These are phyloP conservation scores for Omphaloscelis lunosa DNA, from an alignment of 2,888 invertebrate genomes.

Conservation along the genomic window DNA sequence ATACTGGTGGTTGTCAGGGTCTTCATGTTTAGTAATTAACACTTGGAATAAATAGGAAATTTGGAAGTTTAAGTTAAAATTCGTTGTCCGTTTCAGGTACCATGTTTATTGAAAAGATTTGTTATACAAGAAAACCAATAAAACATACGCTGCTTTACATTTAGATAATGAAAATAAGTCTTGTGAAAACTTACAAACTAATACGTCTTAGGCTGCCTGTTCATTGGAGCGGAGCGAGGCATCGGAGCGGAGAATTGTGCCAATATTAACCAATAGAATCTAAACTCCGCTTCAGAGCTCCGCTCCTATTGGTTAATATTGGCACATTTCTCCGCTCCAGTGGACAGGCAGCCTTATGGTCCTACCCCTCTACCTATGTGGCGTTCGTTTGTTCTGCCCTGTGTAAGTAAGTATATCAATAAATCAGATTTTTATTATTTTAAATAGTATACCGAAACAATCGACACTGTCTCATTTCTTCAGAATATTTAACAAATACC, in stretches of 20 bases:
- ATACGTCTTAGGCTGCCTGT: too few species aligned
- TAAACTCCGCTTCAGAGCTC: too few species aligned
- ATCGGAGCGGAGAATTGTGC: too few species aligned
- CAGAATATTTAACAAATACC: not conserved
- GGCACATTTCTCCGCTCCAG: too few species aligned
- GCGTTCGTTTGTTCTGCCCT: conserved; percentile 23
- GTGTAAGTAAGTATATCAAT: not conserved
- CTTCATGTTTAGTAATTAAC: conserved; percentile 12
- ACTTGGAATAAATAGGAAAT: not conserved
- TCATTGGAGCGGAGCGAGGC: too few species aligned
- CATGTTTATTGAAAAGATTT: not conserved
- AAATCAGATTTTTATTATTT: not conserved
- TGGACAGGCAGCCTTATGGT: not conserved
- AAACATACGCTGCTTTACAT: not conserved
- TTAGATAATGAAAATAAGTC: not conserved
- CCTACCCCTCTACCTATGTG: conserved; percentile 6
- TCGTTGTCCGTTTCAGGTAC: not conserved
- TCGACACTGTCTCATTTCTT: not conserved
- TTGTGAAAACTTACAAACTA: not conserved
- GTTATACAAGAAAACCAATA: not conserved
- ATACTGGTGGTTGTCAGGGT: conserved; percentile 33
- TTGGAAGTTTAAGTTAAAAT: not conserved
- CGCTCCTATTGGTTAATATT: too few species aligned
- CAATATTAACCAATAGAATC: too few species aligned
- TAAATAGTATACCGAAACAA: not conserved